These are phyloP conservation scores for Mantis religiosa DNA, from an alignment of 2,888 invertebrate genomes.

Conservation along the genomic window DNA sequence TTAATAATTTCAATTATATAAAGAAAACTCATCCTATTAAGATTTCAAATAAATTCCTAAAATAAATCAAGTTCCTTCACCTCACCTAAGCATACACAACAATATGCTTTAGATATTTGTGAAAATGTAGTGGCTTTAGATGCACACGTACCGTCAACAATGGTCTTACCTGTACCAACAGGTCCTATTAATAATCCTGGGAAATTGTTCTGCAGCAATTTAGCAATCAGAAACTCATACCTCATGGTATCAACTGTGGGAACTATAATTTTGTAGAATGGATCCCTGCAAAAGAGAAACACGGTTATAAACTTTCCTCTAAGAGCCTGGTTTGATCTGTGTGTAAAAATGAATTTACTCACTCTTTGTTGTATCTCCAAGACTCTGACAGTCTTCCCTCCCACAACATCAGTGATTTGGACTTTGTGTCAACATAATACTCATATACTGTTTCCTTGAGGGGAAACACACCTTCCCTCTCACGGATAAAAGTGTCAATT, in stretches of 20 bases:
- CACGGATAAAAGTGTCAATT: slow-evolving; percentile 75
- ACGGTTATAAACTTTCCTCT: slow-evolving; percentile 5
- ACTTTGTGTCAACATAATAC: slow-evolving; percentile 77
- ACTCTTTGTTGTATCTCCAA: slow-evolving; percentile 56
- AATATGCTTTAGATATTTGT: too few relatives aligned
- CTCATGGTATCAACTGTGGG: slow-evolving; percentile 87
- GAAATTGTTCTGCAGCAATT: slow-evolving; percentile 59
- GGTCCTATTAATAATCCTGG: slow-evolving; percentile 78
- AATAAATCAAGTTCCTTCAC: too few relatives aligned
- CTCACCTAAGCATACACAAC: too few relatives aligned
- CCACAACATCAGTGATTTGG: slow-evolving; percentile 70
- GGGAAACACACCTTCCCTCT: slow-evolving; percentile 76
- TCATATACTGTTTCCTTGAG: slow-evolving; percentile 85
- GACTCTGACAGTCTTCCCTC: slow-evolving; percentile 68
- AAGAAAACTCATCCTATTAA: too few relatives aligned
- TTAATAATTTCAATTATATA: too few relatives aligned
- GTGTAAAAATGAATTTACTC: neutral
- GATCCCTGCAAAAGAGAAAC: slow-evolving; percentile 50
- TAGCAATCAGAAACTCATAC: slow-evolving; percentile 68
- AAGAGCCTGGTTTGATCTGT: too few relatives aligned
- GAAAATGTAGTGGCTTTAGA: too few relatives aligned
- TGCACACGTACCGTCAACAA: too few relatives aligned
- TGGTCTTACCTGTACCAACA: slow-evolving; percentile 70
- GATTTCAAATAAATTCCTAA: too few relatives aligned
- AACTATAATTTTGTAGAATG: slow-evolving; percentile 80